Percentiles rank a stretch among this genome's conserved stretches.
Evolutionary conservation across 2,888 invertebrate species (phyloP).

Genomic region (Drosophila mimetica): DNA sequence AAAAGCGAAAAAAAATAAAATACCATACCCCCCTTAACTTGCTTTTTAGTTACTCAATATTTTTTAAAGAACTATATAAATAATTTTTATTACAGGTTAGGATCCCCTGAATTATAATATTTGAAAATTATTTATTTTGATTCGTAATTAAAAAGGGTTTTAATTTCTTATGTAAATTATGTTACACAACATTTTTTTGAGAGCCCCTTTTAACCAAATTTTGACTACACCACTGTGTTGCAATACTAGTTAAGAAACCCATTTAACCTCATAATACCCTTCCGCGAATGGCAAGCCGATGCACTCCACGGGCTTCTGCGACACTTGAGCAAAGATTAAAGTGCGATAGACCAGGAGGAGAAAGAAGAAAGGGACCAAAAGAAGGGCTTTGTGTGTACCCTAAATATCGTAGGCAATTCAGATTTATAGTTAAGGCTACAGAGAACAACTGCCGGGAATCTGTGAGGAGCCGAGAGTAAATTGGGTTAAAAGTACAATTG

Average conservation of each 20-base stretch:
- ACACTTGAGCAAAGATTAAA: conserved; percentile 42
- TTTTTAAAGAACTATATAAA: no score
- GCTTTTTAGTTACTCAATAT: no score
- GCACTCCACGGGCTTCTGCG: conserved; percentile 40
- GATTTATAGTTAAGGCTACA: conserved; percentile 67
- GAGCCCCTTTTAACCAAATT: background rate
- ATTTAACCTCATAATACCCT: conserved; percentile 2
- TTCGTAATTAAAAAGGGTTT: no score
- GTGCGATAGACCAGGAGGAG: conserved; percentile 25
- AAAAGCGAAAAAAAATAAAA: no score
- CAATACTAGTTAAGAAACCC: background rate
- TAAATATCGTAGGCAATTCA: conserved; percentile 70
- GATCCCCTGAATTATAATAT: no score
- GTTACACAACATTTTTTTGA: background rate
- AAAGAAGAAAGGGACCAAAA: conserved; percentile 22
- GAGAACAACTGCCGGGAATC: conserved; percentile 42
- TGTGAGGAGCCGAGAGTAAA: conserved; percentile 51
- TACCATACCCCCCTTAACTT: no score
- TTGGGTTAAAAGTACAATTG: conserved; percentile 78
- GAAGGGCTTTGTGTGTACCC: conserved; percentile 47
- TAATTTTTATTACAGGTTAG: no score
- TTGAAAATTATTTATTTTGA: no score
- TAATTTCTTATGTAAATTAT: no score
- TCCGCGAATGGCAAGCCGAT: conserved; percentile 12
- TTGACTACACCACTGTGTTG: no score